phyloP scores from a whole-genome alignment of 2,888 invertebrate genomes.

The Mythimna pallens region DNA sequence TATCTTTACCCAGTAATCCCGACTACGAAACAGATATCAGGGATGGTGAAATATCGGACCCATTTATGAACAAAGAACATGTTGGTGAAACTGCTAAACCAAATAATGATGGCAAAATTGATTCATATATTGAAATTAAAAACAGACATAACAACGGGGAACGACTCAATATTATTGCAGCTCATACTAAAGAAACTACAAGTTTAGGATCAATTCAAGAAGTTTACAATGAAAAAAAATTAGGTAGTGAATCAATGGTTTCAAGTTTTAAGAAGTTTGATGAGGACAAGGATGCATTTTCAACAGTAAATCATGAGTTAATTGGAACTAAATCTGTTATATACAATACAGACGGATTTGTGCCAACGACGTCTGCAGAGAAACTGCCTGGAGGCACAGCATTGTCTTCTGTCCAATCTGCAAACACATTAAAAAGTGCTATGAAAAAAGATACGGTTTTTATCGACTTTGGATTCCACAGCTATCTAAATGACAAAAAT shows the following conservation, averaged over 20 bases:
- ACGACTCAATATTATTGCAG: conserved; percentile 9
- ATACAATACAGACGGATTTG: conserved; percentile 3
- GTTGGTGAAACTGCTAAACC: not conserved
- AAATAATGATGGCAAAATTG: not conserved
- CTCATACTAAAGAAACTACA: not conserved
- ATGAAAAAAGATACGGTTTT: conserved; percentile 41
- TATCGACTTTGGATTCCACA: conserved; percentile 77
- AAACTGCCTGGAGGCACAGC: conserved; percentile 1
- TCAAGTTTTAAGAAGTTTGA: conserved; percentile 4
- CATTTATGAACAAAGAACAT: not conserved
- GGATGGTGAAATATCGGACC: not conserved
- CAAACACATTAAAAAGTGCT: conserved; percentile 38
- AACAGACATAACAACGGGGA: not conserved
- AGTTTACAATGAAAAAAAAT: conserved; percentile 15
- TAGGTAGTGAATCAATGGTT: not conserved
- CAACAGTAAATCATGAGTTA: conserved; percentile 21
- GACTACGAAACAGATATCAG: not conserved
- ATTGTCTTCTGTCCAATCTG: conserved; percentile 28
- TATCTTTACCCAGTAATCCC: not conserved
- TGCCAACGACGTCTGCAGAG: not conserved
- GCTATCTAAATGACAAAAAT: conserved; percentile 71
- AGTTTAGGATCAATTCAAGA: not conserved
- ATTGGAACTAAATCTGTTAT: conserved; percentile 16
- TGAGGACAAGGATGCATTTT: not conserved
- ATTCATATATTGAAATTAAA: not conserved